Base-by-base conservation (phyloP, 2,888 invertebrate genomes). In the Nipponacmea schrenckii region DNA sequence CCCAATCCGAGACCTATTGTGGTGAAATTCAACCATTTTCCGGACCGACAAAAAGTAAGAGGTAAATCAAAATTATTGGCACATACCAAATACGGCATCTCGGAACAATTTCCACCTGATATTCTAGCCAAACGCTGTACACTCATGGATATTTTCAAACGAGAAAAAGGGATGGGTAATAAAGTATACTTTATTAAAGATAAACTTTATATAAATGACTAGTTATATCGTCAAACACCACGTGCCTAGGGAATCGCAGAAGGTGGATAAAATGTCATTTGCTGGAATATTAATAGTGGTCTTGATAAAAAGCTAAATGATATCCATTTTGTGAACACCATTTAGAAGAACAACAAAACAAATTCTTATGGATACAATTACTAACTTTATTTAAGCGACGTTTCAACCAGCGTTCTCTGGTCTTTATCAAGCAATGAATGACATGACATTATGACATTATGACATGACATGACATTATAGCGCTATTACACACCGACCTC, bases 121-220 rank as follows among this genome's bases (percentile, higher is more conserved):
- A 56, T 56, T 56, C n/a, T 56, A n/a, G 8, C 20, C n/a, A 56
- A 56, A n/a, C 50, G 50, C n/a, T 7, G 20, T 20, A 56, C 20
- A 20, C 20, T n/a, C n/a, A 56, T 56, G 50, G n/a, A n/a, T 20
- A 50, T 20, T 20, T 56, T 56, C 50, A 56, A 56, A 8, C n/a
- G 20, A 56, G 50, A 56, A n/a, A 56, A 56, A 20, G 50, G 20
- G 20, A 56, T n/a, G 50, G 50, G 50, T 56, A n/a, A 56, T 20
- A 56, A 56, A 56, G 50, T 56, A n/a, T 56, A 56, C 50, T 56
- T 56, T 56, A 56, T 56, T 20, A 56, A 12, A 56, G 50, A 56
- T 56, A 56, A 56, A 56, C 50, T 56, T 20, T 56, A 20, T 20
- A 56, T 56, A 20, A 56, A 56, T 56, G 50, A 56, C 20, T 7